Evolutionary conservation across 2,888 invertebrate genomes (phyloP).

Genomic region (Disparrhopalites patrizii): DNA sequence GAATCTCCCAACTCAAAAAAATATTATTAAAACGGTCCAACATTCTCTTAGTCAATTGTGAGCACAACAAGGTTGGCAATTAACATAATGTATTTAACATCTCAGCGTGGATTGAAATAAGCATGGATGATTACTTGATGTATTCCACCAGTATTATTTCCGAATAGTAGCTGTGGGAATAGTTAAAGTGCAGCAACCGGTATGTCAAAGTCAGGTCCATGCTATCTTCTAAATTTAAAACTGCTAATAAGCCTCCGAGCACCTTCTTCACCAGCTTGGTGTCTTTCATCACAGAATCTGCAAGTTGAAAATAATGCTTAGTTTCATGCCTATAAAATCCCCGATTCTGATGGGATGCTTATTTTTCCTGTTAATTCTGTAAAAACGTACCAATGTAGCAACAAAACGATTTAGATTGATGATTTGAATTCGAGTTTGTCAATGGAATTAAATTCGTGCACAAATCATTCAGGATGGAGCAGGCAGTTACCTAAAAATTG

Average conservation of each 20-base stretch:
- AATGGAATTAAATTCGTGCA: slow-evolving; percentile 17
- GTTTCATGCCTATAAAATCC: not conserved
- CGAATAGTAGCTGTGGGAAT: slow-evolving; percentile 12
- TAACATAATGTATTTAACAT: too few species aligned
- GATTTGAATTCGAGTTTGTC: slow-evolving; percentile 13
- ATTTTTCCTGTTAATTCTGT: not conserved
- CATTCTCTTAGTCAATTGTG: not conserved
- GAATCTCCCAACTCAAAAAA: too few species aligned
- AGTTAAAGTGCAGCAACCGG: slow-evolving; percentile 22
- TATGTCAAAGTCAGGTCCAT: slow-evolving; percentile 17
- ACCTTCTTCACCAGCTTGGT: slow-evolving; percentile 23
- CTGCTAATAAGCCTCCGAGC: slow-evolving; percentile 9
- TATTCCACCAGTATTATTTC: slow-evolving; percentile 17
- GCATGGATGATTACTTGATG: slow-evolving; percentile 16
- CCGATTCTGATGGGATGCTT: not conserved
- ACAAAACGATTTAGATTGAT: slow-evolving; percentile 24
- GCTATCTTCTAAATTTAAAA: slow-evolving; percentile 20
- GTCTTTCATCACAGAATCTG: slow-evolving; percentile 28
- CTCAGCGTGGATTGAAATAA: too few species aligned
- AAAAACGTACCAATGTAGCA: slow-evolving; percentile 24
- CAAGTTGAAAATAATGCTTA: not conserved
- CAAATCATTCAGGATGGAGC: slow-evolving; percentile 19
- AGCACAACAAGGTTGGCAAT: too few species aligned
- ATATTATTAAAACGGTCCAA: not conserved
- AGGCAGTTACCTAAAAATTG: slow-evolving; percentile 19